phyloP scores from a whole-genome alignment of 2,888 invertebrate genomes.

The Carcina quercana region DNA sequence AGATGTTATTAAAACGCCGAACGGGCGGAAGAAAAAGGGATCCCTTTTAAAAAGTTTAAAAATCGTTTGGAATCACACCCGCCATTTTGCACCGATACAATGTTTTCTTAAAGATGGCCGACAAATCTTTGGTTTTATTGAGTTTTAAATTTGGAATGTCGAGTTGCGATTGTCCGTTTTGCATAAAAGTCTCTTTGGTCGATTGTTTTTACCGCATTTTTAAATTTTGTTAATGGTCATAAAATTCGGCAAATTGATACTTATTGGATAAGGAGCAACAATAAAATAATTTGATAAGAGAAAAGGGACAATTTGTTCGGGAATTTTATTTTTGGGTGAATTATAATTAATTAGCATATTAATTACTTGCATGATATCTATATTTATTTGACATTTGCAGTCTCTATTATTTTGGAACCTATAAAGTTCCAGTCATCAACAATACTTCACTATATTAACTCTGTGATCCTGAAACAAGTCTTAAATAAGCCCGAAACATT shows the following conservation, averaged over 20 bases:
- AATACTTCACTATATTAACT: too few relatives aligned
- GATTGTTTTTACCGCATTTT: conserved; percentile 22
- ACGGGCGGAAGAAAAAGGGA: conserved; percentile 51
- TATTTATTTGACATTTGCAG: too few relatives aligned
- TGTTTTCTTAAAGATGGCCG: conserved; percentile 39
- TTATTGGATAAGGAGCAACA: conserved; percentile 5
- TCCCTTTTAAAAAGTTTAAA: conserved; percentile 30
- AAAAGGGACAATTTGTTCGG: too few relatives aligned
- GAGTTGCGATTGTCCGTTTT: conserved; percentile 19
- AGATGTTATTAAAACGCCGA: conserved; percentile 59
- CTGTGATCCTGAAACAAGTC: too few relatives aligned
- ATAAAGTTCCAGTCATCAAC: too few relatives aligned
- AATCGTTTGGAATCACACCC: conserved; percentile 29
- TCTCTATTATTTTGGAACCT: too few relatives aligned
- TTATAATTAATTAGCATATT: too few relatives aligned
- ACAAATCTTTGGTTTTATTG: conserved; percentile 51
- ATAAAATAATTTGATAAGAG: too few relatives aligned
- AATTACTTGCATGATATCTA: too few relatives aligned
- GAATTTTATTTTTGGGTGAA: too few relatives aligned
- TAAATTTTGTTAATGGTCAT: neutral
- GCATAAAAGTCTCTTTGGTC: conserved; percentile 21
- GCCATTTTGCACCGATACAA: conserved; percentile 33
- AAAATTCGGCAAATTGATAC: neutral
- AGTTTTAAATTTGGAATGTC: conserved; percentile 43
- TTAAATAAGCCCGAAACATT: too few relatives aligned